Evolutionary conservation across 2,113 vertebrate species (phyloP).

Genomic region (Pedetes capensis): DNA sequence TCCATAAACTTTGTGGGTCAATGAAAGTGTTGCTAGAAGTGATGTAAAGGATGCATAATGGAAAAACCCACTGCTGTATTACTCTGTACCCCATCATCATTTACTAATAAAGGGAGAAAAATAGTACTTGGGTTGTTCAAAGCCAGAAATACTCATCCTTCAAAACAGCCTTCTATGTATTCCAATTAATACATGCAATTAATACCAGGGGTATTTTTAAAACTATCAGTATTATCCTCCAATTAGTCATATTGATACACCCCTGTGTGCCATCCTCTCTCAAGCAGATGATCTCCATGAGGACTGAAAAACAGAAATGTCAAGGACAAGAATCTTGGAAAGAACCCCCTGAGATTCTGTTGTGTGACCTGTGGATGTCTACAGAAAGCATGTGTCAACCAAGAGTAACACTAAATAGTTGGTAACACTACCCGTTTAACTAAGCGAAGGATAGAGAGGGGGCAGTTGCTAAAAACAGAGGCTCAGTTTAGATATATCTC

Average conservation of each 20-base stretch:
- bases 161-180: background rate
- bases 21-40: too few species aligned
- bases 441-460: background rate
- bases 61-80: too few species aligned
- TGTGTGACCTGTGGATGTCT: background rate
- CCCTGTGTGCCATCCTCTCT: too few species aligned
- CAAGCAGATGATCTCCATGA: background rate
- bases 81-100: too few species aligned
- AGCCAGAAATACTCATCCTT: background rate
- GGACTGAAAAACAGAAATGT: background rate
- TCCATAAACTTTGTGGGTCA: too few species aligned
- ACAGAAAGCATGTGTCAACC: background rate
- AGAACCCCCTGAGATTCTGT: background rate
- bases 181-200: background rate
- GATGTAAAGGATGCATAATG: too few species aligned
- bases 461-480: background rate
- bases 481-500: background rate
- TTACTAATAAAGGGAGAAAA: too few species aligned
- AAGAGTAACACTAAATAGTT: background rate
- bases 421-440: too few species aligned
- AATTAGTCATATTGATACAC: background rate
- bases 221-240: background rate
- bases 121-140: background rate
- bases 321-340: background rate
- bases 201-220: background rate